Conservation (phyloP, 2,113 vertebrate species). For the Malaclemys terrapin region DNA sequence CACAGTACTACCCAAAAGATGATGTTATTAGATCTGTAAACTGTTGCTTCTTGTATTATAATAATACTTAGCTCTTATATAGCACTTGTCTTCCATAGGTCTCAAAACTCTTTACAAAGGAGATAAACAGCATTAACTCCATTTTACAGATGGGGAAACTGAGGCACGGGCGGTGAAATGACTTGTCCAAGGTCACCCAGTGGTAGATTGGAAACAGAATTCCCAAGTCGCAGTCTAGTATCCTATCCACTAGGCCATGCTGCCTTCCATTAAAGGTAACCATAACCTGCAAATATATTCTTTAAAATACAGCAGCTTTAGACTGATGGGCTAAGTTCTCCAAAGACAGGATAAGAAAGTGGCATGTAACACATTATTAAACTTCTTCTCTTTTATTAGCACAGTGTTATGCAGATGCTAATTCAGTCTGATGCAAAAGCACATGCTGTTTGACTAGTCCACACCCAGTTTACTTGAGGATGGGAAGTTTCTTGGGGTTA, state of each 20-base stretch:
- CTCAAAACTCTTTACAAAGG: too few relatives aligned
- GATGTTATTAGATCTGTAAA: too few relatives aligned
- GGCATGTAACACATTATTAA: neutral
- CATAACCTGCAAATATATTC: neutral
- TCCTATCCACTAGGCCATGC: neutral
- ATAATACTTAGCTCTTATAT: too few relatives aligned
- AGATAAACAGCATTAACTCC: too few relatives aligned
- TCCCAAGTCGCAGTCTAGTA: too few relatives aligned
- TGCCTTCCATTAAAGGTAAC: neutral
- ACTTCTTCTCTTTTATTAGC: rapidly evolving
- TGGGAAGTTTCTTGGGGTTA: neutral
- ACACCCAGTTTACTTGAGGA: neutral
- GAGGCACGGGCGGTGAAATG: too few relatives aligned
- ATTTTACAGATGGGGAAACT: too few relatives aligned
- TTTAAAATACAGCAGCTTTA: neutral
- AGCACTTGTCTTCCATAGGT: too few relatives aligned
- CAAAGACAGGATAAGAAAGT: neutral
- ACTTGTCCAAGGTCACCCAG: too few relatives aligned
- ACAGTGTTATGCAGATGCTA: neutral
- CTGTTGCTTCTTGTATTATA: too few relatives aligned
- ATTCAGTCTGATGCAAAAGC: neutral
- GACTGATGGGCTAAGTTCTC: neutral
- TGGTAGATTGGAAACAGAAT: too few relatives aligned
- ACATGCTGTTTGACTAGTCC: neutral
- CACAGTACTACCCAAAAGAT: too few relatives aligned